Evolutionary conservation across 1,140 invertebrate genomes (phyloP).

Genomic region (Drosophila melanica): DNA sequence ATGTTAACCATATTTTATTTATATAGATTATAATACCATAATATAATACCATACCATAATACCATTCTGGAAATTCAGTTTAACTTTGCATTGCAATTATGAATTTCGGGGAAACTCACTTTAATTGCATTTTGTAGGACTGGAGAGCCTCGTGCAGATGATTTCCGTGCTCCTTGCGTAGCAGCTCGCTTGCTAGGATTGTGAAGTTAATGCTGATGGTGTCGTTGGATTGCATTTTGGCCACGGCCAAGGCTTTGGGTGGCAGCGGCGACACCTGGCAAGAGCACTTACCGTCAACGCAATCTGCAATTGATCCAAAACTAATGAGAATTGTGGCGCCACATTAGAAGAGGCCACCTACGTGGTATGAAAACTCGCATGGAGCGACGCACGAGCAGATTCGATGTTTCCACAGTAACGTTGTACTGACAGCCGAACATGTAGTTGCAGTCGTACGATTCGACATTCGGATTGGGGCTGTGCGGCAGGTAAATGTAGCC

Average conservation of each 20-base stretch:
- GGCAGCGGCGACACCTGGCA: conserved; percentile 50
- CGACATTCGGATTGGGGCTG: conserved; percentile 65
- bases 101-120: conserved; percentile 38
- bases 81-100: no score
- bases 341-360: conserved; percentile 13
- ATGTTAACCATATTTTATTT: no score
- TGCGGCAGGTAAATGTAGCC: conserved; percentile 56
- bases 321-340: background rate
- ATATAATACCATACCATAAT: no score
- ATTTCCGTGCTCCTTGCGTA: conserved; percentile 48
- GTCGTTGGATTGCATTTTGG: conserved; percentile 64
- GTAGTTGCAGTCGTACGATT: conserved; percentile 69
- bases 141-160: conserved; percentile 46
- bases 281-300: conserved; percentile 65
- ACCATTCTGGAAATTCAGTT: no score
- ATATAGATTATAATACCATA: no score
- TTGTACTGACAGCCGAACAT: conserved; percentile 78
- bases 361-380: conserved; percentile 61
- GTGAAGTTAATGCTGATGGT: conserved; percentile 64
- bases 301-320: conserved; percentile 40
- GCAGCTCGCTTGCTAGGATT: conserved; percentile 53
- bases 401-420: conserved; percentile 74
- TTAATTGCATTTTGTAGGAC: conserved; percentile 64
- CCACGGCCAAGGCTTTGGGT: conserved; percentile 55
- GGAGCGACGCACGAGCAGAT: conserved; percentile 51